Conservation (phyloP, 2,888 invertebrate genomes). For the Operophtera brumata region DNA sequence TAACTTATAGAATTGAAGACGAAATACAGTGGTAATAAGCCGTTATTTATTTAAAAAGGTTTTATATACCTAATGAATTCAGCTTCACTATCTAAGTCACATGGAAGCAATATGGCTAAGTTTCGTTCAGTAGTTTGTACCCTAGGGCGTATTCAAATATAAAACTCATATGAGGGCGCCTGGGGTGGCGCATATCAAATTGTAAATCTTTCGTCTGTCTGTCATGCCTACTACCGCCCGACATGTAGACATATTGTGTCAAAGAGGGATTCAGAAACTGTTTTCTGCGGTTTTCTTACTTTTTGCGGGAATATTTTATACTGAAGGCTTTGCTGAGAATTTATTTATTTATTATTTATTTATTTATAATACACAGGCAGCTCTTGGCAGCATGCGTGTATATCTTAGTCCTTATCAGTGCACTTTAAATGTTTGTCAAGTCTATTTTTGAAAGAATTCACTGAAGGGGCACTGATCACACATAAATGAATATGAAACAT, state of each 20-base stretch:
- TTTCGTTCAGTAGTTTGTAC: constrained; percentile 7
- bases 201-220: constrained; percentile 30
- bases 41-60: no score
- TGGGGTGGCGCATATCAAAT: constrained; percentile 32
- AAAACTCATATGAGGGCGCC: constrained; percentile 26
- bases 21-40: no score
- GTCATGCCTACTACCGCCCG: constrained; percentile 2
- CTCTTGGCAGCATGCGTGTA: no score
- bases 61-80: no score
- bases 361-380: no score
- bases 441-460: no score
- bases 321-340: background rate
- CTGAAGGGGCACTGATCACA: no score
- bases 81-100: background rate
- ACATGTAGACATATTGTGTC: constrained; percentile 15
- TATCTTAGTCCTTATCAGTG: no score
- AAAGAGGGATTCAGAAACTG: background rate
- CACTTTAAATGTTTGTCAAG: no score
- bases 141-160: constrained; percentile 27
- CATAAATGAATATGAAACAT: no score
- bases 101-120: constrained; percentile 3
- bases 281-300: background rate
- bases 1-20: no score
- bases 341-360: no score
- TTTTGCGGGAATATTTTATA: background rate